A percentile compares a stretch with the other conserved stretches of the same genome.
These are phyloP conservation scores for Autographa pulchrina DNA, from an alignment of 2,888 invertebrate species.

Conservation along the genomic window DNA sequence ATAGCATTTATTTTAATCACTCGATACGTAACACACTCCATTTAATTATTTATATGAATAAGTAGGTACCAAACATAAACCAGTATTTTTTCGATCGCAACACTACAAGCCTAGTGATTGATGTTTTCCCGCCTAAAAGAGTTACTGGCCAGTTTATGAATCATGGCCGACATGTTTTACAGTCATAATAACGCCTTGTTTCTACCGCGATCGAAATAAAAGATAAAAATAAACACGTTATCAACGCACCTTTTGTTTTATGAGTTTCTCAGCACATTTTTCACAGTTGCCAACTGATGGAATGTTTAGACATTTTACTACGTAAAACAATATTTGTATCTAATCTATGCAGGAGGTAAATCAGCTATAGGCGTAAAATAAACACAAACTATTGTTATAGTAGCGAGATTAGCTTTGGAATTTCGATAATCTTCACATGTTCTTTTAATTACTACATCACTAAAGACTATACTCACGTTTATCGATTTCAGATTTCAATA, in stretches of 20 bases:
- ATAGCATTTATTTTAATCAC: neutral
- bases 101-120: constrained; percentile 63
- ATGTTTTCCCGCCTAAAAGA: constrained; percentile 68
- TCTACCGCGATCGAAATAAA: constrained; percentile 58
- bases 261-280: constrained; percentile 53
- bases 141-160: constrained; percentile 68
- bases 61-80: neutral
- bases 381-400: constrained; percentile 30
- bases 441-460: constrained; percentile 17
- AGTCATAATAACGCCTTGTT: constrained; percentile 63
- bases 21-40: neutral
- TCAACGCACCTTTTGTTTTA: constrained; percentile 58
- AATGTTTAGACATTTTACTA: constrained; percentile 41
- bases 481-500: constrained; percentile 30
- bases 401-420: constrained; percentile 12
- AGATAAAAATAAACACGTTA: constrained; percentile 62
- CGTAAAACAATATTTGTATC: constrained; percentile 38
- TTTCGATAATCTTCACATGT: constrained; percentile 11
- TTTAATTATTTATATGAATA: neutral
- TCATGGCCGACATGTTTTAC: constrained; percentile 64
- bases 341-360: constrained; percentile 11
- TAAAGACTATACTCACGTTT: constrained; percentile 9
- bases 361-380: constrained; percentile 22
- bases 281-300: constrained; percentile 48
- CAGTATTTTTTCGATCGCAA: constrained; percentile 35